A percentile compares a stretch with the other conserved stretches of the same genome.
These are phyloP conservation scores for Helostoma temminkii DNA, from an alignment of 2,797 vertebrate genomes.

Conservation along the genomic window DNA sequence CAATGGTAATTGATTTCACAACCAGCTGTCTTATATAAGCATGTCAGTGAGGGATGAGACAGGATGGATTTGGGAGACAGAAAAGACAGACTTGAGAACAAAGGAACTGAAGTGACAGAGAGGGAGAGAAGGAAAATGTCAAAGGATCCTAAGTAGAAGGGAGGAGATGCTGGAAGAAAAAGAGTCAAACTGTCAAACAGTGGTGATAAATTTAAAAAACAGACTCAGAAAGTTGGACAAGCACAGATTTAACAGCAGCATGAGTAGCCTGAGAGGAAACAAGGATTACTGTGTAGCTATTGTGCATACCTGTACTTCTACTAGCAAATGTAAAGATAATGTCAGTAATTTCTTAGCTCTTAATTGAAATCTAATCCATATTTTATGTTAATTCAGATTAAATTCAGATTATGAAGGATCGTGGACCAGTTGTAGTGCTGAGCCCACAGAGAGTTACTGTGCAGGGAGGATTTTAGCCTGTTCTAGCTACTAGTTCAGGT, in stretches of 20 bases:
- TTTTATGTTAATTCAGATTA: too few species aligned
- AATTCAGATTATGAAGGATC: too few species aligned
- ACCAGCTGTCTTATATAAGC: conserved; percentile 65
- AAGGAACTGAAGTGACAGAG: conserved; percentile 1
- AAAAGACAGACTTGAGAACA: neutral
- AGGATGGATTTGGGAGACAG: neutral
- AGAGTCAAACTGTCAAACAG: conserved; percentile 16
- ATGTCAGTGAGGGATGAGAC: conserved; percentile 29
- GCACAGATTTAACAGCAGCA: conserved; percentile 5
- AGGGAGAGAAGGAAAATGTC: conserved; percentile 7
- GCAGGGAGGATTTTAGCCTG: neutral
- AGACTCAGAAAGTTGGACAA: neutral
- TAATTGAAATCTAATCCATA: neutral
- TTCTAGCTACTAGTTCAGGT: neutral
- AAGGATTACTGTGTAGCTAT: neutral
- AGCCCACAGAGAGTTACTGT: neutral
- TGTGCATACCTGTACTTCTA: neutral
- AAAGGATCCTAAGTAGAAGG: neutral
- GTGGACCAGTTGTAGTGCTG: neutral
- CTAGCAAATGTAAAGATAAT: neutral
- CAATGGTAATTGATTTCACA: conserved; percentile 72
- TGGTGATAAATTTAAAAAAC: neutral
- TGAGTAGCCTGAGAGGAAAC: neutral
- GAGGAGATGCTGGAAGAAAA: neutral
- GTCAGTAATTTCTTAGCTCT: neutral